A percentile compares a stretch with the other conserved stretches of the same genome.
Conservation (phyloP, 1,140 invertebrate species). For the Gerris buenoi region DNA sequence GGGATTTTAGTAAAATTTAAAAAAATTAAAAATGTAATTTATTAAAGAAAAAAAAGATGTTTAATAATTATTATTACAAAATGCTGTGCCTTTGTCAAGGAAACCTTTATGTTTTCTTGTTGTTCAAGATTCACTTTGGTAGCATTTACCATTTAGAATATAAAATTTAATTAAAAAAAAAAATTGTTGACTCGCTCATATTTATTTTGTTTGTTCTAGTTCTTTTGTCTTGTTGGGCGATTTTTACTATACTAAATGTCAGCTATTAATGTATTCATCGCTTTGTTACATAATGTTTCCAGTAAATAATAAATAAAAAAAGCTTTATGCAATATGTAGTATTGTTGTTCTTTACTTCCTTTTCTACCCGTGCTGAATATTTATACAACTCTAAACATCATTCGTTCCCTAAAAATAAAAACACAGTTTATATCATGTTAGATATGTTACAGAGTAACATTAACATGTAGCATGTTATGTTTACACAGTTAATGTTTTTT, state of each 20-base stretch:
- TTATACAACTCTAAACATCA: too few relatives aligned
- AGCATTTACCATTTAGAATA: background rate
- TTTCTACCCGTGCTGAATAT: too few relatives aligned
- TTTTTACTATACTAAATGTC: background rate
- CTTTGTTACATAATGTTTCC: background rate
- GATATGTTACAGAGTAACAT: too few relatives aligned
- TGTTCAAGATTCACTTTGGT: background rate
- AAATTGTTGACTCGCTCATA: background rate
- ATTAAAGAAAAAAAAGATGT: background rate
- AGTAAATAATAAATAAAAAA: background rate
- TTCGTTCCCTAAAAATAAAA: too few relatives aligned
- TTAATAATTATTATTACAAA: background rate
- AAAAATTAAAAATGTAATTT: background rate
- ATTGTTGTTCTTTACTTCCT: too few relatives aligned
- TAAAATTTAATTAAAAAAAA: background rate
- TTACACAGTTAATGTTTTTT: too few relatives aligned
- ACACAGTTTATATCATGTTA: too few relatives aligned
- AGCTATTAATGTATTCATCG: background rate
- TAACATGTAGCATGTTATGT: too few relatives aligned
- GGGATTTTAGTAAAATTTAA: conserved; percentile 4
- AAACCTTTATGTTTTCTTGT: background rate
- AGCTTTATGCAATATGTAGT: too few relatives aligned
- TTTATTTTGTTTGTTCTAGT: background rate
- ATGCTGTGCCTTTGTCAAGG: background rate
- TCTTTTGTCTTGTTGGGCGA: background rate